These are phyloP conservation scores for Drosophila kohkoa DNA, from an alignment of 1,140 invertebrate genomes.

Conservation along the genomic window DNA sequence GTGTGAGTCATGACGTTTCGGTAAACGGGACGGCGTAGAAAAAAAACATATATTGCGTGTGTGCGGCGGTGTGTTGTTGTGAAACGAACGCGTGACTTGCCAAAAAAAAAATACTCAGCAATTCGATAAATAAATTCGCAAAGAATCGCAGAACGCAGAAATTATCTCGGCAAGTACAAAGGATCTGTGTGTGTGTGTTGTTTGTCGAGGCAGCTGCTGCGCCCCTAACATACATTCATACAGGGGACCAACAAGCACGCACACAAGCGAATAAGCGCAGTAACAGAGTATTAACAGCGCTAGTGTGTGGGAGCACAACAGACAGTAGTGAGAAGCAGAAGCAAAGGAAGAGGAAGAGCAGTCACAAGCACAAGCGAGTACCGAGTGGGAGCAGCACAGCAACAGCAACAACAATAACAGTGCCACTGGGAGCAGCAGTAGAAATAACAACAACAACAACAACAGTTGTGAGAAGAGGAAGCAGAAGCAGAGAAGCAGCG, in stretches of 20 bases:
- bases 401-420: constrained; percentile 32
- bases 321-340: too few relatives aligned
- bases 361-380: not conserved
- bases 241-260: constrained; percentile 12
- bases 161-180: constrained; percentile 30
- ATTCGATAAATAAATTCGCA: constrained; percentile 5
- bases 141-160: not conserved
- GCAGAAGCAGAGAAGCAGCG: constrained; percentile 22
- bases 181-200: constrained; percentile 33
- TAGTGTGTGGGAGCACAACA: too few relatives aligned
- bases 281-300: too few relatives aligned
- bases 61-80: constrained; percentile 13
- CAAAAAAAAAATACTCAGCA: not conserved
- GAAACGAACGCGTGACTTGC: constrained; percentile 36
- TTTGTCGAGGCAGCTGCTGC: constrained; percentile 41
- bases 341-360: too few relatives aligned
- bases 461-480: constrained; percentile 22
- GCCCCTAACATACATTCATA: constrained; percentile 23
- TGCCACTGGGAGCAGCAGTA: not conserved
- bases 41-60: constrained; percentile 48
- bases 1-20: constrained; percentile 61
- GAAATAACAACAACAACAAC: constrained; percentile 9
- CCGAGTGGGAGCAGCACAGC: constrained; percentile 32
- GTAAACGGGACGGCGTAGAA: constrained; percentile 49
- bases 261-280: constrained; percentile 16